Conservation (phyloP, 2,888 invertebrate genomes). For the Eretmocerus hayati region DNA sequence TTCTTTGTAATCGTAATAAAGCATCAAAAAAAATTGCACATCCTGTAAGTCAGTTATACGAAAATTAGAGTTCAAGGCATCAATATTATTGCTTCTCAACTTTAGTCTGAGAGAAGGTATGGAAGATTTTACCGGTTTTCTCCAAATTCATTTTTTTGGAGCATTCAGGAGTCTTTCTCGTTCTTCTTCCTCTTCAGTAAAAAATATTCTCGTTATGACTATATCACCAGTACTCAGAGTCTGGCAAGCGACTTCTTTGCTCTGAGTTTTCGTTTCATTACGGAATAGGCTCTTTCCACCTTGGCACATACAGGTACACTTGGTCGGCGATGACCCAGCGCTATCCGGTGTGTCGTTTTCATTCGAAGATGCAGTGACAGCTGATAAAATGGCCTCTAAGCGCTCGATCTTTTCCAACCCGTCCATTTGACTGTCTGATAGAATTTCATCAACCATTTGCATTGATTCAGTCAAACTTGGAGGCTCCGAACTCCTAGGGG, state of each 20-base stretch:
- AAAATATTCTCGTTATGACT: constrained; percentile 78
- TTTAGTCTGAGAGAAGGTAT: too few species aligned
- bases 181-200: constrained; percentile 55
- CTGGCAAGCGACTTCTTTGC: constrained; percentile 62
- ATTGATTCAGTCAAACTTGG: constrained; percentile 81
- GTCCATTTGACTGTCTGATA: constrained; percentile 77
- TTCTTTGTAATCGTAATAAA: neutral
- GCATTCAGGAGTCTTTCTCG: constrained; percentile 52
- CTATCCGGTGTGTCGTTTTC: constrained; percentile 52
- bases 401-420: constrained; percentile 79
- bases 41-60: neutral
- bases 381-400: constrained; percentile 76
- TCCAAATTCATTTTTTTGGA: constrained; percentile 44
- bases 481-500: constrained; percentile 70
- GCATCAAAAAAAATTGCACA: neutral
- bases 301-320: constrained; percentile 44
- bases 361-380: constrained; percentile 63
- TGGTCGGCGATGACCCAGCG: constrained; percentile 48
- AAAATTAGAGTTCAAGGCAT: neutral
- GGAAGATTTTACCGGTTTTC: neutral
- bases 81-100: neutral
- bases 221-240: constrained; percentile 88
- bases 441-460: constrained; percentile 80
- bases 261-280: constrained; percentile 40
- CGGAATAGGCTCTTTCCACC: constrained; percentile 22